Evolutionary conservation across 1,140 invertebrate genomes (phyloP).

Genomic region (Drosophila athabasca): DNA sequence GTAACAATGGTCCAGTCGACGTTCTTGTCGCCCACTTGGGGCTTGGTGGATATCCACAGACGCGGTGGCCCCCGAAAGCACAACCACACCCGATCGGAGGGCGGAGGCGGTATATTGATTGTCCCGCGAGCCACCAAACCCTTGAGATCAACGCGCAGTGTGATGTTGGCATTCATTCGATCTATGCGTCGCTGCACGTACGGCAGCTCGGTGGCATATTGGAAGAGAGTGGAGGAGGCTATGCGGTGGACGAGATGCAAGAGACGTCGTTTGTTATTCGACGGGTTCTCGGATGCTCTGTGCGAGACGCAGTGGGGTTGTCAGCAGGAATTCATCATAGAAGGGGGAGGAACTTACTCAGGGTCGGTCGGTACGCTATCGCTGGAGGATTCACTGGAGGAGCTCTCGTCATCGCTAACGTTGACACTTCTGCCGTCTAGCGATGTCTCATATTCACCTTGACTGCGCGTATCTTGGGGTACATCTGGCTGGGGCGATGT

Average conservation of each 20-base stretch:
- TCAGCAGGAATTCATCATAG: no score
- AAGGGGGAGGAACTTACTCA: conserved; percentile 39
- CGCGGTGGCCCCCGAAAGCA: conserved; percentile 90
- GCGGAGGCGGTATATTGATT: conserved; percentile 97
- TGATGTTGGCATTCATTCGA: conserved; percentile 95
- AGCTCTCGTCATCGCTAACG: conserved; percentile 94
- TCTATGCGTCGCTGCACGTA: conserved; percentile 92
- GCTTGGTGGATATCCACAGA: conserved; percentile 92
- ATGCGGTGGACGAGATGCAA: conserved; percentile 95
- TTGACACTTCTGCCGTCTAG: conserved; percentile 83
- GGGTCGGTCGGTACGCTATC: no score
- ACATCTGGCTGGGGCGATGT: conserved; percentile 8
- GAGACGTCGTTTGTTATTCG: conserved; percentile 85
- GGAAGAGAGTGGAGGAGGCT: conserved; percentile 94
- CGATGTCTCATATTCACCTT: conserved; percentile 12
- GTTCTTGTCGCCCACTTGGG: conserved; percentile 93
- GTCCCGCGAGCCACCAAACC: conserved; percentile 92
- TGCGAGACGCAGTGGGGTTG: not conserved
- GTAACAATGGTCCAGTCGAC: conserved; percentile 93
- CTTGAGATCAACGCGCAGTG: conserved; percentile 94
- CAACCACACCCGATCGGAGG: conserved; percentile 96
- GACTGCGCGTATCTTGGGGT: conserved; percentile 19
- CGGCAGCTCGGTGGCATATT: conserved; percentile 88
- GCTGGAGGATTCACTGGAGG: conserved; percentile 90
- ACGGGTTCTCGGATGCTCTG: conserved; percentile 71